Conservation (phyloP, 2,797 vertebrate genomes). For the Gymnopithys bicolor region DNA sequence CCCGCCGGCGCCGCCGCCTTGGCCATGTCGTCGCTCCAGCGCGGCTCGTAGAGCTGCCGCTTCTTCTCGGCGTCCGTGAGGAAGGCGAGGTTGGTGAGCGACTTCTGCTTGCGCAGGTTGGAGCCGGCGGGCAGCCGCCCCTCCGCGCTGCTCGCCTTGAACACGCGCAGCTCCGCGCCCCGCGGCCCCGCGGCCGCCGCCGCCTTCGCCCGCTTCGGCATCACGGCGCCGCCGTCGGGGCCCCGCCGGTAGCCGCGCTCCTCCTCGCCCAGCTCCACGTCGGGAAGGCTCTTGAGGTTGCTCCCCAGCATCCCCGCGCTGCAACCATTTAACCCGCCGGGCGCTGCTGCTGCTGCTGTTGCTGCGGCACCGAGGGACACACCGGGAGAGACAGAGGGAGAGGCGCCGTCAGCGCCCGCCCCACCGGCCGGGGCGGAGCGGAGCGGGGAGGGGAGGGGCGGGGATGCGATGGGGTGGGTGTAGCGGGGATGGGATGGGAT, state of each 20-base stretch:
- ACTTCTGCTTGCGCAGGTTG: conserved; percentile 91
- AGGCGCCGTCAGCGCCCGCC: background rate
- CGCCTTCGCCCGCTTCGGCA: conserved; percentile 80
- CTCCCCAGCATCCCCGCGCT: conserved; percentile 88
- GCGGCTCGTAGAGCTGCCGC: conserved; percentile 89
- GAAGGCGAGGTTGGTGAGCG: conserved; percentile 90
- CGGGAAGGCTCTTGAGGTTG: conserved; percentile 84
- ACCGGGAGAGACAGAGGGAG: background rate
- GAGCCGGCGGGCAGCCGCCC: conserved; percentile 82
- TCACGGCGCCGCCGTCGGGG: conserved; percentile 72
- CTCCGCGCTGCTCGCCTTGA: conserved; percentile 80
- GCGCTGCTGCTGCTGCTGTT: conserved; percentile 78
- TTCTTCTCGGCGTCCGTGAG: conserved; percentile 95
- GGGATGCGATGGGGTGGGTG: background rate
- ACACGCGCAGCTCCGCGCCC: conserved; percentile 76
- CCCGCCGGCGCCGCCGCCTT: conserved; percentile 71
- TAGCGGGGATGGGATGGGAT: background rate
- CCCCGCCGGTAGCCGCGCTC: conserved; percentile 70
- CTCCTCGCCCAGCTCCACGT: conserved; percentile 83
- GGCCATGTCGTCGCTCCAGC: conserved; percentile 89
- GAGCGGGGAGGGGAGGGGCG: background rate
- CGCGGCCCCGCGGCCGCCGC: conserved; percentile 74
- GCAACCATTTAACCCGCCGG: conserved; percentile 87
- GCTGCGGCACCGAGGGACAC: conserved; percentile 73
- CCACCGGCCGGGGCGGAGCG: background rate